phyloP scores from a whole-genome alignment of 2,888 invertebrate genomes.

The Ichneumoninae sp. region DNA sequence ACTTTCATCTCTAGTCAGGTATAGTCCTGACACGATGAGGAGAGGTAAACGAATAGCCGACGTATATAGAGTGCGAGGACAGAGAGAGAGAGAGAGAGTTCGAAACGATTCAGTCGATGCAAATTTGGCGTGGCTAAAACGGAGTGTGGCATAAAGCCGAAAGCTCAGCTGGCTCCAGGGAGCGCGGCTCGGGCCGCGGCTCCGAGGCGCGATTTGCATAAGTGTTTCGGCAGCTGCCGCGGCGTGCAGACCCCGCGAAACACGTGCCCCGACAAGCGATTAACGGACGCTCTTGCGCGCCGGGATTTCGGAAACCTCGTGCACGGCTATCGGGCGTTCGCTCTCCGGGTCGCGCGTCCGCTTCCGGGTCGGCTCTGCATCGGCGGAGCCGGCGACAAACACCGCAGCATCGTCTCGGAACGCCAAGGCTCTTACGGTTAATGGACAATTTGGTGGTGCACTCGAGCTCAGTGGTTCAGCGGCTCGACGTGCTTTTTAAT shows the following conservation, averaged over 20 bases:
- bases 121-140: conserved; percentile 79
- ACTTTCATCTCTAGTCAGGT: conserved; percentile 55
- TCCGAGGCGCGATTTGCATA: conserved; percentile 81
- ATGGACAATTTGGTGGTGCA: not conserved
- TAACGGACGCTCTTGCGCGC: conserved; percentile 72
- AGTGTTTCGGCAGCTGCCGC: conserved; percentile 82
- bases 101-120: conserved; percentile 79
- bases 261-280: conserved; percentile 81
- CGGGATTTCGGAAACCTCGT: conserved; percentile 19
- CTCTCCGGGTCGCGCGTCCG: conserved; percentile 15
- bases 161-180: conserved; percentile 78
- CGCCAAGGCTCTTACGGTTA: not conserved
- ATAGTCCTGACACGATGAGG: conserved; percentile 19
- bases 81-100: conserved; percentile 43
- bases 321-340: conserved; percentile 32
- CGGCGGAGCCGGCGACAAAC: not conserved
- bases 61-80: conserved; percentile 49
- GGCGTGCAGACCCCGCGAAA: conserved; percentile 76
- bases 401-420: not conserved
- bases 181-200: conserved; percentile 29
- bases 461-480: not conserved
- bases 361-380: not conserved
- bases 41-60: conserved; percentile 46
- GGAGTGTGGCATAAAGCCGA: conserved; percentile 79
- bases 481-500: not conserved